Evolutionary conservation across 2,797 vertebrate genomes (phyloP), one percentile per base, ranked within the genome.

Genomic region (Chaetodon trifasciatus): DNA sequence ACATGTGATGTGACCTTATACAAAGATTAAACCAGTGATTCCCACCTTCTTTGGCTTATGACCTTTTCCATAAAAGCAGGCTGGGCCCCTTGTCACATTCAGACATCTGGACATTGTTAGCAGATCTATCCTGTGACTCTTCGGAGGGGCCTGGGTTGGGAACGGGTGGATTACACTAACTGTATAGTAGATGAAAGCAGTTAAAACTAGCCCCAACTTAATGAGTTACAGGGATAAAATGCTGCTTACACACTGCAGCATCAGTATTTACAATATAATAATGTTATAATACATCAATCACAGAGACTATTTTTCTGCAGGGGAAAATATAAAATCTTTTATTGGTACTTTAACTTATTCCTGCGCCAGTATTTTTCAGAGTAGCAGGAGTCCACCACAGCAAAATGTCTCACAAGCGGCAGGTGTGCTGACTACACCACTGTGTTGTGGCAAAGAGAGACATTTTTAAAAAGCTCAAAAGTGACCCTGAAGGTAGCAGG

Each of bases 401-500:
- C 56, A 47, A 24, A 39, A 32, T 19, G 39, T 53, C 58, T 71
- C n/a, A 13, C 40, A 76, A 65, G 69, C 46, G 50, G 19, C 50
- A 57, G 66, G 44, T 2, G 0, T 24, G 53, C 64, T 70, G 65
- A 58, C 46, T 49, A 19, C n/a, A n/a, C n/a, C n/a, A 13, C n/a
- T 39, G 49, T 28, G 17, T 9, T 47, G 5, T 44, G 24, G 17
- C 9, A 61, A 4, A 57, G 40, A 62, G 6, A 44, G 16, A 62
- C 6, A 28, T 24, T 55, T 46, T 19, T 61, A 42, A 44, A 50
- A 55, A 24, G 46, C 32, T 1, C 83, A 74, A 74, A 84, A 73
- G 70, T 79, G 70, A 72, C 49, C 74, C 68, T 69, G 55, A 50
- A 76, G 75, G 40, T n/a, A 58, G 75, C 70, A 50, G 72, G 63